Evolutionary conservation across 2,888 invertebrate genomes (phyloP), one percentile per base, ranked within the genome.

Genomic region (Himalopsyche tibetana): DNA sequence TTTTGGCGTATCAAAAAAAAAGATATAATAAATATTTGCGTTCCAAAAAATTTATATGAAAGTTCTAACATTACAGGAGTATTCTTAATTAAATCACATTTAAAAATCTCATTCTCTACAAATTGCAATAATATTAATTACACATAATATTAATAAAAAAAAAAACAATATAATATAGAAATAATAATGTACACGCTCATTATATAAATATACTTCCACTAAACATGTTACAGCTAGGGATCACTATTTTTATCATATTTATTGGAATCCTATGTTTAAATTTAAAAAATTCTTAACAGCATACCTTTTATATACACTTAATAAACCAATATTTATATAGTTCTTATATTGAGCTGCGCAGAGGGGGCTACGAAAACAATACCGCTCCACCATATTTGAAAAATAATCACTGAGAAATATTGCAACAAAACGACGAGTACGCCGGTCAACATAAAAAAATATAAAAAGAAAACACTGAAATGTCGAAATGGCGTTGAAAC

Each of bases 181-280:
- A 81, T 81, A 81, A 55, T 81, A 81, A 81, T 55, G 55, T 81
- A 81, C 51, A 51, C 55, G 81, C 81, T 55, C 51, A 81, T 55
- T 85, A 85, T 87, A 85, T 81, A 87, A 80, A 86, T 86, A 86
- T 85, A 88, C 83, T 84, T 85, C 86, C 82, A 87, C 87, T 87
- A 88, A 83, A 85, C 56, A 83, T 82, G 82, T 88, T 86, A 87
- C 63, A 40, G 79, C 81, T 86, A 86, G 55, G 84, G 85, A 87
- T 88, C 88, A 87, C 87, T 88, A 88, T 86, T 36, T 83, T 82
- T 84, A 84, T 87, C 69, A 87, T 82, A 80, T 88, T 82, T 87
- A 84, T 88, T 86, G 85, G 84, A 87, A 86, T 85, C 82, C 85
- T 87, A 88, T 74, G 17, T 51, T 79, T 85, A 85, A 55, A 79